Conservation (phyloP, 2,888 invertebrate genomes). For the Drosophila neotestacea region DNA sequence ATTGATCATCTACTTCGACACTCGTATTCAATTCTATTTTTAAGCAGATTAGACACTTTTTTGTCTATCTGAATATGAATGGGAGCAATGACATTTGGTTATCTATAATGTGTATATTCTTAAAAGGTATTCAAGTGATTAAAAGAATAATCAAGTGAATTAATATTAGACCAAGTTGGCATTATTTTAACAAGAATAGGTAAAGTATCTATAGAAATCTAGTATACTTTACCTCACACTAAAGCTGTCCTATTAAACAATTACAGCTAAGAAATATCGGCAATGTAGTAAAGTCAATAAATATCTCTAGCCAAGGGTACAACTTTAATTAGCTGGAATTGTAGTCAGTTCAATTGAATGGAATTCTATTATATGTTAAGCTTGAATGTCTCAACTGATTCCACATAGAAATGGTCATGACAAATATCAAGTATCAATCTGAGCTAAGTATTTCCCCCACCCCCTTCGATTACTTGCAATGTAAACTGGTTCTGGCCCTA, state of each 20-base stretch:
- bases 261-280: too few relatives aligned
- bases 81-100: not conserved
- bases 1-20: too few relatives aligned
- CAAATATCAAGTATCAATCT: constrained; percentile 27
- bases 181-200: too few relatives aligned
- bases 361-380: constrained; percentile 14
- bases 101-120: too few relatives aligned
- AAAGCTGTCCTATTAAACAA: too few relatives aligned
- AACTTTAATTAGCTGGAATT: not conserved
- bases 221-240: too few relatives aligned
- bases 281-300: too few relatives aligned
- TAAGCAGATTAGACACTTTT: not conserved
- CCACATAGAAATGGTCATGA: constrained; percentile 37
- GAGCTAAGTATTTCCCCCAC: not conserved
- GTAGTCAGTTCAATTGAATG: not conserved
- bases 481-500: constrained; percentile 41
- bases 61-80: not conserved
- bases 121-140: too few relatives aligned
- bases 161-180: too few relatives aligned
- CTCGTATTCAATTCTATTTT: constrained; percentile 23
- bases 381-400: constrained; percentile 21
- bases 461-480: not conserved
- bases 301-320: too few relatives aligned
- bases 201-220: too few relatives aligned
- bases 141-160: too few relatives aligned